These are phyloP conservation scores for Oxyteleia sp. DNA, from an alignment of 2,888 invertebrate species.

Conservation along the genomic window DNA sequence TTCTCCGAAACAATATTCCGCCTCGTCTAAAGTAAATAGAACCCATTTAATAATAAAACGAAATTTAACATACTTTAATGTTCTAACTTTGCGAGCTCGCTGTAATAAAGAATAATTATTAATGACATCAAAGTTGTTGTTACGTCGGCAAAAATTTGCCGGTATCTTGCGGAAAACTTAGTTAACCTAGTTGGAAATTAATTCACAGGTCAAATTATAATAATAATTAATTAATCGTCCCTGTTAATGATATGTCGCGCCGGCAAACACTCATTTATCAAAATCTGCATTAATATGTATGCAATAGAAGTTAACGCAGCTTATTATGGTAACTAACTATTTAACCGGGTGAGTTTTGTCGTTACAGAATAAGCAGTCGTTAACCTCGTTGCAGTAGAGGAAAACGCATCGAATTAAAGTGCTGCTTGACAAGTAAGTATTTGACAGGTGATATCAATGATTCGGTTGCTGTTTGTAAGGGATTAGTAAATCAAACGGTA, in stretches of 20 bases:
- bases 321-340: conserved; percentile 55
- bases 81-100: background rate
- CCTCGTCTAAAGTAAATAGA: conserved; percentile 1
- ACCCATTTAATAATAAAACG: conserved; percentile 3
- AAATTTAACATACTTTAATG: background rate
- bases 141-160: conserved; percentile 20
- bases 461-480: conserved; percentile 52
- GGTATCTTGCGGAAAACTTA: conserved; percentile 43
- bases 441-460: conserved; percentile 52
- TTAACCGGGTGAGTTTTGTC: conserved; percentile 34
- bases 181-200: conserved; percentile 42
- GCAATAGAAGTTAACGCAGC: conserved; percentile 57
- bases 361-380: conserved; percentile 28
- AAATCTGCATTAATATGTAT: conserved; percentile 60
- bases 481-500: conserved; percentile 65
- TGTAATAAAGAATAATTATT: conserved; percentile 37
- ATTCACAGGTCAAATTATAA: conserved; percentile 36
- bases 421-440: conserved; percentile 35
- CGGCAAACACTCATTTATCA: conserved; percentile 57
- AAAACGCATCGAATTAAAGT: conserved; percentile 34
- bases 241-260: conserved; percentile 57
- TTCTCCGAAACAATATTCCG: background rate
- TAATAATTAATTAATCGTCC: conserved; percentile 61
- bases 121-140: conserved; percentile 36
- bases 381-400: conserved; percentile 25